These are phyloP conservation scores for Nomada lathburiana DNA, from an alignment of 2,888 invertebrate genomes.

Conservation along the genomic window DNA sequence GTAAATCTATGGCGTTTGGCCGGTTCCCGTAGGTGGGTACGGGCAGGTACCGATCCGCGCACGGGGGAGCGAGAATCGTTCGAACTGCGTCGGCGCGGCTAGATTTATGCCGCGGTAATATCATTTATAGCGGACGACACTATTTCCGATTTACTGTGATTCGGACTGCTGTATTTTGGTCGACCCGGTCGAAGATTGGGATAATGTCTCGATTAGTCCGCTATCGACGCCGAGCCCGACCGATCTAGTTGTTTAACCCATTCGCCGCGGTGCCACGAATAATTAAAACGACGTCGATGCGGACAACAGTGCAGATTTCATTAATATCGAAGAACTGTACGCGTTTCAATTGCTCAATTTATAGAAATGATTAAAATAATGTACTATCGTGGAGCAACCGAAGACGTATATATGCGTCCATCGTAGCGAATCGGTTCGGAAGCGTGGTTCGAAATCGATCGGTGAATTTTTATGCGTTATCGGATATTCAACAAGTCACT, in stretches of 20 bases:
- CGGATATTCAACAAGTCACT: too few relatives aligned
- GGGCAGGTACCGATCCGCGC: not conserved
- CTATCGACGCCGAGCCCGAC: slow-evolving; percentile 30
- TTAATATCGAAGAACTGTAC: too few relatives aligned
- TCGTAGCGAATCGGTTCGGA: too few relatives aligned
- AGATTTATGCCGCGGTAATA: slow-evolving; percentile 36
- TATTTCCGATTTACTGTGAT: slow-evolving; percentile 57
- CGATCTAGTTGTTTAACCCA: not conserved
- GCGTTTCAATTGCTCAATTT: too few relatives aligned
- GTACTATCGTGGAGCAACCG: too few relatives aligned
- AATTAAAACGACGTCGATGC: too few relatives aligned
- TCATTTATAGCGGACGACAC: slow-evolving; percentile 58
- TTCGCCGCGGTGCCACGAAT: too few relatives aligned
- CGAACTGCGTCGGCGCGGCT: slow-evolving; percentile 35
- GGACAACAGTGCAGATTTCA: too few relatives aligned
- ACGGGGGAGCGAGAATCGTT: slow-evolving; percentile 37
- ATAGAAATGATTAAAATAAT: too few relatives aligned
- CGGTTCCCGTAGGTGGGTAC: slow-evolving; percentile 47
- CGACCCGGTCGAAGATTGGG: slow-evolving; percentile 36
- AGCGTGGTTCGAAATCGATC: too few relatives aligned
- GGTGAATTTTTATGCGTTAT: too few relatives aligned
- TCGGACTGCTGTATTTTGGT: slow-evolving; percentile 53
- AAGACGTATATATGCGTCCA: too few relatives aligned
- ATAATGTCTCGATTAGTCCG: slow-evolving; percentile 36
- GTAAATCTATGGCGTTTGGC: slow-evolving; percentile 13